A percentile compares a stretch with the other conserved stretches of the same genome.
phyloP scores from a whole-genome alignment of 2,113 vertebrate species.

The Pogonocichla stellata region DNA sequence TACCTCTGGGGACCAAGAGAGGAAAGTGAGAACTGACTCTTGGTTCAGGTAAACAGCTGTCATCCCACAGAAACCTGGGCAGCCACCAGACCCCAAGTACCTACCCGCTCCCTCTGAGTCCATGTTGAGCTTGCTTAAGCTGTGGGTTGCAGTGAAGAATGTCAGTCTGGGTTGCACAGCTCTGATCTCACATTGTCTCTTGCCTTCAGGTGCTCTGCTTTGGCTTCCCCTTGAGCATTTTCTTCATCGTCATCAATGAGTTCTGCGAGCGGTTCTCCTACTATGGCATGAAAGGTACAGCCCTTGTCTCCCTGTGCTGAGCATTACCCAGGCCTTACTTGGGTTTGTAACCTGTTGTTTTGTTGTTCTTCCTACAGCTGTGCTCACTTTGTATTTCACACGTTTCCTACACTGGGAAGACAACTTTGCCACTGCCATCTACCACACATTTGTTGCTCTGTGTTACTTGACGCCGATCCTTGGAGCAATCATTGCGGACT shows the following conservation, averaged over 20 bases:
- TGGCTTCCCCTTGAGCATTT: constrained; percentile 92
- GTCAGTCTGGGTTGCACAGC: background rate
- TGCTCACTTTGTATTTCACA: constrained; percentile 91
- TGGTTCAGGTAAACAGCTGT: background rate
- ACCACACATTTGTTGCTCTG: constrained; percentile 90
- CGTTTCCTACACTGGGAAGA: constrained; percentile 86
- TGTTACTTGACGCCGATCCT: constrained; percentile 93
- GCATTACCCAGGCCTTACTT: background rate
- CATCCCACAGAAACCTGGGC: background rate
- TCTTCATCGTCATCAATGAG: constrained; percentile 94
- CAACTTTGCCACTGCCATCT: constrained; percentile 86
- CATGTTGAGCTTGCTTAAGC: background rate
- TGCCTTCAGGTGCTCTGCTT: constrained; percentile 56
- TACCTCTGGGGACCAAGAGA: background rate
- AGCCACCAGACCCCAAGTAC: background rate
- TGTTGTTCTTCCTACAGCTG: constrained; percentile 70
- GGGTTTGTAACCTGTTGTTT: background rate
- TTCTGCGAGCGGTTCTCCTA: constrained; percentile 98
- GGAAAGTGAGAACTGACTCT: background rate
- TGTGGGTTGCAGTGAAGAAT: background rate
- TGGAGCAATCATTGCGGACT: constrained; percentile 91
- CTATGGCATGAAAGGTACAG: constrained; percentile 95
- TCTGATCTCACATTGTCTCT: background rate
- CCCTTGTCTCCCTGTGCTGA: background rate
- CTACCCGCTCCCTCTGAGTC: rapidly evolving